phyloP scores from a whole-genome alignment of 2,888 invertebrate species.

The Hermaeophaga mercurialis region DNA sequence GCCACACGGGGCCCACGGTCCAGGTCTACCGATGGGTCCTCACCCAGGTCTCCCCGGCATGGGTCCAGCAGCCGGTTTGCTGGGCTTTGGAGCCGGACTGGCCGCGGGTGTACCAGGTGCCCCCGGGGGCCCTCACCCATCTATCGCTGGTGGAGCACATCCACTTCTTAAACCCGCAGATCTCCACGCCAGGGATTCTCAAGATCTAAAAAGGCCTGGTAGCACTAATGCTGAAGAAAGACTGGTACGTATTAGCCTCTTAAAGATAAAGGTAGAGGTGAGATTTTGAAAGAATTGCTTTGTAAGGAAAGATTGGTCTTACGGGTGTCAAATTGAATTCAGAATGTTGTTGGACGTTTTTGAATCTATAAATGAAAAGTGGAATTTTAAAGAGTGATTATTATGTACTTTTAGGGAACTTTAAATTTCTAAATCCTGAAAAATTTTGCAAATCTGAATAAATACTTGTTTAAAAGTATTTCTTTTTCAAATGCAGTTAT shows the following conservation, averaged over 20 bases:
- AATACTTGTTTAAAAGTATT: too few species aligned
- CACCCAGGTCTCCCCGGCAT: constrained; percentile 55
- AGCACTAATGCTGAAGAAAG: constrained; percentile 56
- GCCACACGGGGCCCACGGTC: constrained; percentile 56
- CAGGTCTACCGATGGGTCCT: constrained; percentile 55
- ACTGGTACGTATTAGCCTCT: constrained; percentile 51
- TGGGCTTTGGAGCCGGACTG: constrained; percentile 49
- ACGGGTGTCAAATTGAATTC: too few species aligned
- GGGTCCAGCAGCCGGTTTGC: constrained; percentile 50
- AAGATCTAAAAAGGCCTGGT: constrained; percentile 53
- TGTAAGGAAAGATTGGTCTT: too few species aligned
- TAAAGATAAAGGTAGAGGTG: too few species aligned
- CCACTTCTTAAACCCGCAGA: constrained; percentile 56
- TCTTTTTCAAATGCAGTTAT: too few species aligned
- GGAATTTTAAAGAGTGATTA: too few species aligned
- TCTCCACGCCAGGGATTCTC: constrained; percentile 49
- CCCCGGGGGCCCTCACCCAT: constrained; percentile 49
- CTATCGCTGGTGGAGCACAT: constrained; percentile 48
- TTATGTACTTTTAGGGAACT: too few species aligned
- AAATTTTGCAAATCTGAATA: too few species aligned
- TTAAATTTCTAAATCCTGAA: too few species aligned
- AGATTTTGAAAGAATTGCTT: too few species aligned
- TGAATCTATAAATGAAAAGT: too few species aligned
- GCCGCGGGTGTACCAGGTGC: constrained; percentile 48
- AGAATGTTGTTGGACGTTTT: too few species aligned